Conservation (phyloP, 2,797 vertebrate genomes). For the Gymnocypris eckloni region DNA sequence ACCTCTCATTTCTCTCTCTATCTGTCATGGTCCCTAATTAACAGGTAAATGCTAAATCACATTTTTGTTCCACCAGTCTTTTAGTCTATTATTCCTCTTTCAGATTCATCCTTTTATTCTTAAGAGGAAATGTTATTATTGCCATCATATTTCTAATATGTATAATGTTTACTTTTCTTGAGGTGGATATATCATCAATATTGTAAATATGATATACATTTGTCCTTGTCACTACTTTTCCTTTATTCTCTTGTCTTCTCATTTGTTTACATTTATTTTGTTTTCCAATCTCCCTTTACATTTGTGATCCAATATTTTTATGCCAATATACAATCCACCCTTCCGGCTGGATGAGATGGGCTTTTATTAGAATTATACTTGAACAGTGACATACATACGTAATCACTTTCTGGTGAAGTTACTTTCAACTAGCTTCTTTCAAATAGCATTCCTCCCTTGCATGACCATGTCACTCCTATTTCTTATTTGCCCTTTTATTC, state of each 20-base stretch:
- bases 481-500: slow-evolving; percentile 50
- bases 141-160: slow-evolving; percentile 4
- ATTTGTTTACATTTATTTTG: slow-evolving; percentile 34
- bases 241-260: slow-evolving; percentile 7
- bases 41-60: slow-evolving; percentile 54
- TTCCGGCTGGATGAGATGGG: slow-evolving; percentile 7
- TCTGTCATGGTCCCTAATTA: slow-evolving; percentile 54
- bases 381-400: slow-evolving; percentile 37
- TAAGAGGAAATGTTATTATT: slow-evolving; percentile 10
- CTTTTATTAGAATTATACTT: slow-evolving; percentile 45
- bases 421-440: slow-evolving; percentile 47
- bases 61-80: slow-evolving; percentile 36
- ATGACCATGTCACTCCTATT: slow-evolving; percentile 30
- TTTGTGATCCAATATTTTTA: slow-evolving; percentile 12
- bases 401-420: slow-evolving; percentile 41
- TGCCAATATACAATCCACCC: slow-evolving; percentile 22
- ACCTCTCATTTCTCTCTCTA: slow-evolving; percentile 15
- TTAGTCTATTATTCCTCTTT: slow-evolving; percentile 27
- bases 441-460: slow-evolving; percentile 32
- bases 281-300: background rate
- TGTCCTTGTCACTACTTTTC: slow-evolving; percentile 39
- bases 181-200: slow-evolving; percentile 22
- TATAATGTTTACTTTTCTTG: slow-evolving; percentile 17
- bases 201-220: slow-evolving; percentile 21
- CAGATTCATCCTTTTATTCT: slow-evolving; percentile 4